Conservation (phyloP, 2,113 vertebrate species). For the Nyctereutes procyonoides region DNA sequence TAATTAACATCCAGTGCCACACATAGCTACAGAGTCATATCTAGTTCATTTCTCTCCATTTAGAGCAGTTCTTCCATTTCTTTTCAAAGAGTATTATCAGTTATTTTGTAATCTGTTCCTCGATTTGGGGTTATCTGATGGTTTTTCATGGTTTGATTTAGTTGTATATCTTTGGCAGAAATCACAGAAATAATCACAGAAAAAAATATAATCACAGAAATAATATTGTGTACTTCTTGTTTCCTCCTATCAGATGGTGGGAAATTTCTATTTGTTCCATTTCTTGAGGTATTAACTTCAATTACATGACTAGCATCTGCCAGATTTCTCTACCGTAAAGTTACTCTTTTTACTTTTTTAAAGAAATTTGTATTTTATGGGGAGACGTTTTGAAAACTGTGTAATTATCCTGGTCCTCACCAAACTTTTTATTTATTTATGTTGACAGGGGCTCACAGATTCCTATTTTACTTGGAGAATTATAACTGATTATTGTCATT, state of each 20-base stretch:
- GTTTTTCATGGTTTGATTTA: neutral
- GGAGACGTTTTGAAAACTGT: constrained; percentile 9
- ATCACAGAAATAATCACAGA: neutral
- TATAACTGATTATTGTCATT: neutral
- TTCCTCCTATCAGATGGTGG: neutral
- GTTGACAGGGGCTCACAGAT: neutral
- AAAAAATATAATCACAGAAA: neutral
- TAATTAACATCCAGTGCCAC: too few species aligned
- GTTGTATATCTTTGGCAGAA: neutral
- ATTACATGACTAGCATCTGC: neutral
- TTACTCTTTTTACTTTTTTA: constrained; percentile 13
- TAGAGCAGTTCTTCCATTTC: neutral
- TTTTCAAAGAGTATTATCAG: neutral
- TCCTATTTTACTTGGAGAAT: neutral
- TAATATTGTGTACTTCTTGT: neutral
- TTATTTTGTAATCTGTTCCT: neutral
- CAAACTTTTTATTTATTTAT: constrained; percentile 11
- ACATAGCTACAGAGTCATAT: too few species aligned
- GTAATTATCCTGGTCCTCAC: neutral
- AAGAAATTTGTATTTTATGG: neutral
- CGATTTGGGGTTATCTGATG: neutral
- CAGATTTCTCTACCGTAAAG: neutral
- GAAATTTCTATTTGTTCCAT: neutral
- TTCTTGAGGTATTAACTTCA: neutral
- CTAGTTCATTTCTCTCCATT: neutral